Evolutionary conservation across 2,888 invertebrate genomes (phyloP).

Genomic region (Cheilosia scutellata): DNA sequence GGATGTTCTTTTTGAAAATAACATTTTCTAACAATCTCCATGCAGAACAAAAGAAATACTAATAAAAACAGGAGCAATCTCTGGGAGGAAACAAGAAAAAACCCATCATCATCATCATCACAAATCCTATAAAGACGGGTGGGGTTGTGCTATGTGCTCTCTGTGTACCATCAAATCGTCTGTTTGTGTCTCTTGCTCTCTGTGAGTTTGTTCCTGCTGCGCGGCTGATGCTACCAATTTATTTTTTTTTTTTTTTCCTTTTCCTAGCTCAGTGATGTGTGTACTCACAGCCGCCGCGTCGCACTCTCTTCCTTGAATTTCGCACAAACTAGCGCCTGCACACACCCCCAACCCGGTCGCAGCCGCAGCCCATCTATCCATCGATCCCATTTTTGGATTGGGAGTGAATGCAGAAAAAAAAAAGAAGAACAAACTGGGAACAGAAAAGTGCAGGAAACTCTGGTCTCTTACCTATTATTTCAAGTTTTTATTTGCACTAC

Average conservation of each 20-base stretch:
- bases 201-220: conserved; percentile 69
- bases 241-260: conserved; percentile 43
- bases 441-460: conserved; percentile 59
- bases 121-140: conserved; percentile 65
- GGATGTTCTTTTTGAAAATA: neutral
- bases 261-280: conserved; percentile 41
- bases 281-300: conserved; percentile 32
- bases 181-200: conserved; percentile 72
- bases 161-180: conserved; percentile 65
- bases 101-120: conserved; percentile 22
- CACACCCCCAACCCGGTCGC: conserved; percentile 17
- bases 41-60: conserved; percentile 10
- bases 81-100: conserved; percentile 21
- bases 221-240: conserved; percentile 66
- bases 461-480: conserved; percentile 23
- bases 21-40: neutral
- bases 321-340: conserved; percentile 50
- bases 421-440: conserved; percentile 28
- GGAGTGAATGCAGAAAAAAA: conserved; percentile 53
- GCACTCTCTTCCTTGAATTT: conserved; percentile 49
- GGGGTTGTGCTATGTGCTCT: conserved; percentile 67
- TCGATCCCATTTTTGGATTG: conserved; percentile 73
- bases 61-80: conserved; percentile 47
- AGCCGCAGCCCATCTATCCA: conserved; percentile 56
- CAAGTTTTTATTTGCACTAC: conserved; percentile 25